Percentiles rank a stretch among this genome's conserved stretches.
Evolutionary conservation across 2,888 invertebrate species (phyloP).

Genomic region (Torymus texanus): DNA sequence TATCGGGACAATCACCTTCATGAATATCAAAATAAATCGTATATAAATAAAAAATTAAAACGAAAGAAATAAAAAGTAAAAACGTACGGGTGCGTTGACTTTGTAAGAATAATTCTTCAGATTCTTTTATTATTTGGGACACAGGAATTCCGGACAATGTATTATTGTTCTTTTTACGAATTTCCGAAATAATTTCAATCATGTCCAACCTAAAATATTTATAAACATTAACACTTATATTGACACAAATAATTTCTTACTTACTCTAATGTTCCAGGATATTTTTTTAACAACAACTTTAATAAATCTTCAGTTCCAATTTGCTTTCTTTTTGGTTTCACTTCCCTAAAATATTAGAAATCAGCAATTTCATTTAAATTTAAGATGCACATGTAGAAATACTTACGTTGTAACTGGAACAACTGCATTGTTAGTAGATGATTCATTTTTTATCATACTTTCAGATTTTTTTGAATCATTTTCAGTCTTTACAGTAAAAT

Average conservation of each 20-base stretch:
- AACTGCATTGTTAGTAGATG: too few relatives aligned
- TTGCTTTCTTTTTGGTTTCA: constrained; percentile 17
- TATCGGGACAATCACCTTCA: too few relatives aligned
- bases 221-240: constrained; percentile 1
- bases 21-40: too few relatives aligned
- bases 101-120: constrained; percentile 53
- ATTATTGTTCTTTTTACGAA: constrained; percentile 62
- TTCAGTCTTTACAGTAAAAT: too few relatives aligned
- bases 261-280: constrained; percentile 61
- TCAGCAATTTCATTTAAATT: not conserved
- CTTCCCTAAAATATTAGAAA: constrained; percentile 20
- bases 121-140: constrained; percentile 59
- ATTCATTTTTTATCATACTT: too few relatives aligned
- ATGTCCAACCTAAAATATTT: constrained; percentile 61
- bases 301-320: constrained; percentile 58
- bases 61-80: constrained; percentile 24
- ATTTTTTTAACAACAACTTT: constrained; percentile 55
- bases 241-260: constrained; percentile 22
- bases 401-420: too few relatives aligned
- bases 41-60: not conserved
- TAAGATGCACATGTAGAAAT: too few relatives aligned
- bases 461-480: too few relatives aligned
- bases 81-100: constrained; percentile 57
- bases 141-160: constrained; percentile 60
- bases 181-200: constrained; percentile 59